Evolutionary conservation across 2,113 vertebrate genomes (phyloP).

Genomic region (Actenoides hombroni): DNA sequence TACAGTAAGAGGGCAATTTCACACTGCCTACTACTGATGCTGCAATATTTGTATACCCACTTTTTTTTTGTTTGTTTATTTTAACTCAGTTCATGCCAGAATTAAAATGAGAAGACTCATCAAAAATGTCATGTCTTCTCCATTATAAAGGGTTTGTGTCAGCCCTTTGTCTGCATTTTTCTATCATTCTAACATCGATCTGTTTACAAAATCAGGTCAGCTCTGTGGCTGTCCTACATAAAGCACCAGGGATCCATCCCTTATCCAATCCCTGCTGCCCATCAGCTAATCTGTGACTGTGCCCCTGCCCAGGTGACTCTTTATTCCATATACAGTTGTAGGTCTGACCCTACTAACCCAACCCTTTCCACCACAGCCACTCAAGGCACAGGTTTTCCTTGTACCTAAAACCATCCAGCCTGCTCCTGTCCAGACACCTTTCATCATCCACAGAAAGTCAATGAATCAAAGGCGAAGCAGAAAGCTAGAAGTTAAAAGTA

Average conservation of each 20-base stretch:
- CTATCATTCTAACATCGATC: background rate
- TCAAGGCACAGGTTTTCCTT: background rate
- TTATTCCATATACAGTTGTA: background rate
- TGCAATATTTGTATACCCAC: constrained; percentile 27
- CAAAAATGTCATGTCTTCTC: background rate
- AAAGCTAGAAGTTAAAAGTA: constrained; percentile 7
- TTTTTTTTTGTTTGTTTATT: background rate
- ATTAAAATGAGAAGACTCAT: background rate
- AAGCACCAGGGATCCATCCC: background rate
- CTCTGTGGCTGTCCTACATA: background rate
- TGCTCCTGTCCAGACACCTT: rapidly evolving
- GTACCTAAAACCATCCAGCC: background rate
- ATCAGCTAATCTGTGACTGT: background rate
- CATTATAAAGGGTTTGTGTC: background rate
- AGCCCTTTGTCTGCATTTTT: background rate
- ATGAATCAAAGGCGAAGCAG: background rate
- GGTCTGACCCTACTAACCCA: background rate
- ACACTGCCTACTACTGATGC: constrained; percentile 40
- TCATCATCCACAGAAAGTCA: background rate
- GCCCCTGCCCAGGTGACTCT: background rate
- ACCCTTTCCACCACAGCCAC: background rate
- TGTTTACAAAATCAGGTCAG: background rate
- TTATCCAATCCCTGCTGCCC: background rate
- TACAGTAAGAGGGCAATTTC: constrained; percentile 25
- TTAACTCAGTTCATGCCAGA: background rate